phyloP scores from a whole-genome alignment of 2,888 invertebrate species.

The Acanthosoma haemorrhoidale region DNA sequence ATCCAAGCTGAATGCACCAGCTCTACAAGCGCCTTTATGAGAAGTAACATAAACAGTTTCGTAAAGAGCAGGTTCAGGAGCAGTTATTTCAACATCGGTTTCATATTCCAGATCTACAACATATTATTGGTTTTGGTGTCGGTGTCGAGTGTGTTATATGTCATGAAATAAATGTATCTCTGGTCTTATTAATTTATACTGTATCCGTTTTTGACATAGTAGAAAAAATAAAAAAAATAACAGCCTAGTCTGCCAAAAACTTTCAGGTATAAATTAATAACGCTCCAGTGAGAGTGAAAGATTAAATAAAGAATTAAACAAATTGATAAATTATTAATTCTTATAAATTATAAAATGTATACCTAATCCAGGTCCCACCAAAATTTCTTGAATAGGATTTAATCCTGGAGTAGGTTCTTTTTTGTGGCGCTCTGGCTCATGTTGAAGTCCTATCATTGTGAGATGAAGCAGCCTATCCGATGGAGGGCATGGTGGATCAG shows the following conservation, averaged over 20 bases:
- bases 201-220: too few species aligned
- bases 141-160: too few species aligned
- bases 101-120: constrained; percentile 85
- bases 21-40: constrained; percentile 92
- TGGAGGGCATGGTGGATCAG: constrained; percentile 91
- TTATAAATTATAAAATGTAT: too few species aligned
- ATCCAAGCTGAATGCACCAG: constrained; percentile 92
- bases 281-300: too few species aligned
- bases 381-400: constrained; percentile 56
- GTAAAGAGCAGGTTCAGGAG: constrained; percentile 94
- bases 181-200: too few species aligned
- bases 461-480: constrained; percentile 84
- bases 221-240: too few species aligned
- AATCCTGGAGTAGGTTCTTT: constrained; percentile 53
- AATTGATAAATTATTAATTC: background rate
- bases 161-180: too few species aligned
- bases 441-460: constrained; percentile 75
- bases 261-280: too few species aligned
- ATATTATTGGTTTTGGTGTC: too few species aligned
- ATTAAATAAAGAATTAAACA: too few species aligned
- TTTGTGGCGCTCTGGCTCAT: constrained; percentile 64
- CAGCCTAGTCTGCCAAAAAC: too few species aligned
- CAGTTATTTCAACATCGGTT: constrained; percentile 85
- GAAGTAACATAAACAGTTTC: constrained; percentile 99
- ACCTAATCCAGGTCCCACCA: constrained; percentile 60